Evolutionary conservation across 2,113 vertebrate species (phyloP).

Genomic region (Ceuthmochares aereus): DNA sequence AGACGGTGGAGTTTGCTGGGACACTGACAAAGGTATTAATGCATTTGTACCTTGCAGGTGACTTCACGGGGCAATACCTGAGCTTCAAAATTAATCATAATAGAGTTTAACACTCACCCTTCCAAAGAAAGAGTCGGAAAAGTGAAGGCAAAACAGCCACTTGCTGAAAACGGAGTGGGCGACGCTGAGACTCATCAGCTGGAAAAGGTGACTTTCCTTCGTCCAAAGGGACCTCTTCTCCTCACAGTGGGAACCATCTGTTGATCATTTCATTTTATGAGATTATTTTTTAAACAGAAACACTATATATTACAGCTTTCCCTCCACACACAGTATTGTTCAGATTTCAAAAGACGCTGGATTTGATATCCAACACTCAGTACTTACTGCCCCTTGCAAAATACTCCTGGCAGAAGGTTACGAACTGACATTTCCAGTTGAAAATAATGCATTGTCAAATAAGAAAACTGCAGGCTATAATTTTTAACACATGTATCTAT

Average conservation of each 20-base stretch:
- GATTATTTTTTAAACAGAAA: neutral
- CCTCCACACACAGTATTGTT: neutral
- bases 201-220: neutral
- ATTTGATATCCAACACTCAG: constrained; percentile 67
- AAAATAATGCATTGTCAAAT: constrained; percentile 79
- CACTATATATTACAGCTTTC: neutral
- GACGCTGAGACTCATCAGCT: neutral
- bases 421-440: constrained; percentile 70
- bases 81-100: neutral
- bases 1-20: neutral
- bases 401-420: constrained; percentile 69
- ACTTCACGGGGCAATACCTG: neutral
- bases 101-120: neutral
- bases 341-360: constrained; percentile 57
- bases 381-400: constrained; percentile 62
- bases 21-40: neutral
- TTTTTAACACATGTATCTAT: constrained; percentile 80
- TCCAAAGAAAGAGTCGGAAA: neutral
- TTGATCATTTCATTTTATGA: neutral
- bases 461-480: constrained; percentile 77
- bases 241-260: neutral
- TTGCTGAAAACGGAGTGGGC: neutral
- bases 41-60: neutral
- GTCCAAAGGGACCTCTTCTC: neutral
- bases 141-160: neutral